Evolutionary conservation across 2,888 invertebrate genomes (phyloP).

Genomic region (Orchesellides sinensis): DNA sequence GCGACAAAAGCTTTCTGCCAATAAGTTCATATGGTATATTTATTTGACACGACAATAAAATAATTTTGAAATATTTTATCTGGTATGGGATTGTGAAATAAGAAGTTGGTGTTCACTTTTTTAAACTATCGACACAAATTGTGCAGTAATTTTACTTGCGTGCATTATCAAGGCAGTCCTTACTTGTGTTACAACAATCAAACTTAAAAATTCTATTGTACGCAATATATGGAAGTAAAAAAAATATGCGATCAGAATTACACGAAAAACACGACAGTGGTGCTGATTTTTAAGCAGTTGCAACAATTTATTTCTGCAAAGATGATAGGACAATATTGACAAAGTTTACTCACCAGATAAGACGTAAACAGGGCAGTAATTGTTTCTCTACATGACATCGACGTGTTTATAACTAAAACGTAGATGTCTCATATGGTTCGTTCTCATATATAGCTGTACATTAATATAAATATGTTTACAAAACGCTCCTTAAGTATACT

Average conservation of each 20-base stretch:
- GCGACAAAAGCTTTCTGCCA: not conserved
- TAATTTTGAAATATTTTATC: not conserved
- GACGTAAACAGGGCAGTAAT: not conserved
- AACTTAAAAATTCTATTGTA: not conserved
- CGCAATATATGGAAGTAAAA: not conserved
- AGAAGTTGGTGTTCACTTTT: not conserved
- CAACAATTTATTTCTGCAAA: not conserved
- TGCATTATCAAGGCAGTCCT: not conserved
- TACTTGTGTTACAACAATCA: not conserved
- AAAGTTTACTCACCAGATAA: not conserved
- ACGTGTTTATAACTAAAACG: too few species aligned
- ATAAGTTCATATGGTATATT: too few species aligned
- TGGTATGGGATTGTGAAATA: not conserved
- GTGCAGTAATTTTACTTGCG: not conserved
- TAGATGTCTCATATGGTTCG: not conserved
- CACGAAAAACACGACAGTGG: not conserved
- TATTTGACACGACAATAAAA: too few species aligned
- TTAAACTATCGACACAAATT: not conserved
- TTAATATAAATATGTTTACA: not conserved
- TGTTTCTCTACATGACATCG: too few species aligned
- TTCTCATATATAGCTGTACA: not conserved
- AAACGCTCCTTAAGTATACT: constrained; percentile 10
- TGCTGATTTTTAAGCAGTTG: not conserved
- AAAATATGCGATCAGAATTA: not conserved
- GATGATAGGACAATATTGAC: constrained; percentile 1